phyloP scores from a whole-genome alignment of 2,113 vertebrate species.

The Chitala chitala region DNA sequence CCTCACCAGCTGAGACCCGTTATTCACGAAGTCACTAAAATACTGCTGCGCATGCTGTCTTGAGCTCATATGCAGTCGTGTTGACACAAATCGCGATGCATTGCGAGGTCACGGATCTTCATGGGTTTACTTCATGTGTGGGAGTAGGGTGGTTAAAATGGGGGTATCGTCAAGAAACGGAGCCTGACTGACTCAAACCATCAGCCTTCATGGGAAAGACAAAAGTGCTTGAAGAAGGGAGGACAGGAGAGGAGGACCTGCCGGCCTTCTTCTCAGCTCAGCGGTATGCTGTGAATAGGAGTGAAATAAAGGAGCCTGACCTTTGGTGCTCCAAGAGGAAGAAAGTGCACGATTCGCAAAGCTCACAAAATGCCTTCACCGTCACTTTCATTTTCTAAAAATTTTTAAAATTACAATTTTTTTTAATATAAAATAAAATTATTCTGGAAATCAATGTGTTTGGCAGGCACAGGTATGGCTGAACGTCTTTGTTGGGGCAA shows the following conservation, averaged over 20 bases:
- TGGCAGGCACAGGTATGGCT: neutral
- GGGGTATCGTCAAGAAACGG: neutral
- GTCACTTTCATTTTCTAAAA: neutral
- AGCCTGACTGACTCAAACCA: no score
- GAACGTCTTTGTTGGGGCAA: conserved; percentile 11
- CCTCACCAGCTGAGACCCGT: no score
- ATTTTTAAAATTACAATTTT: neutral
- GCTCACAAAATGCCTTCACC: neutral
- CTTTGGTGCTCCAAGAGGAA: neutral
- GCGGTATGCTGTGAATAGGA: neutral
- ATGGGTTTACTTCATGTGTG: neutral
- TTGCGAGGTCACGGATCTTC: neutral
- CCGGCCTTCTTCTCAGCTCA: neutral
- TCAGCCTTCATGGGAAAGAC: neutral
- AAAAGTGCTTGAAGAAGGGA: no score
- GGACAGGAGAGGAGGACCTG: neutral
- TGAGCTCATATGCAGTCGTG: neutral
- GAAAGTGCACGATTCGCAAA: neutral
- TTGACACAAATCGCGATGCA: neutral
- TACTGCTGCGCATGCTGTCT: neutral
- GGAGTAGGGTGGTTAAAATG: neutral
- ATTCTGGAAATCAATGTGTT: no score
- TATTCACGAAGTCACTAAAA: neutral
- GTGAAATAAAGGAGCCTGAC: neutral
- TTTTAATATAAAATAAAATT: no score